Base-by-base conservation (phyloP, 1,140 invertebrate species). In the Heliothis subflexa region DNA sequence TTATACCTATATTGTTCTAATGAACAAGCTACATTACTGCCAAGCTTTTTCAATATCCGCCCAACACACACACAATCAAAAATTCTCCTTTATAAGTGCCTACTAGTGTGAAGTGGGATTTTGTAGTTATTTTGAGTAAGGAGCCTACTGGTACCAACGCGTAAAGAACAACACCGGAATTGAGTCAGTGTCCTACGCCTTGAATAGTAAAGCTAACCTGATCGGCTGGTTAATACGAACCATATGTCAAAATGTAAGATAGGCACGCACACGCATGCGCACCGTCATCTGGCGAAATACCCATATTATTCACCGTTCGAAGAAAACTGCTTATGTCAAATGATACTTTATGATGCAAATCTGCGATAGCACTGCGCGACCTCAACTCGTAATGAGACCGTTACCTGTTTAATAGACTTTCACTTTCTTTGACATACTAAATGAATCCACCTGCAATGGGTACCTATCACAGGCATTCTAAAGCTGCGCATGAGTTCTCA, bases 221-320 rank as follows among this genome's bases (percentile, higher is more conserved):
- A 55, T 18, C n/a, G 10, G 16, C 54, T 55, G 2, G 54, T 55
- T 16, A 9, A 18, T 21, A 18, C 16, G 54, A 11, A 55, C n/a
- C 21, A 25, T 55, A 18, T 16, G 7, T 18, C 16, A 55, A 9
- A 54, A 11, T 21, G 54, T 55, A 21, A 0, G 3, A 9, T 54
- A 16, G 52, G 52, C 9, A 54, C 4, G 14, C 13, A 54, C 14
- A 9, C 50, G 13, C 50, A 13, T 54, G 52, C 52, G 49, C 52
- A n/a, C 62, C 47, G 1, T 40, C 62, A 16, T 13, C 25, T 2
- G 16, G 45, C n/a, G 45, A 16, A 66, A 66, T 66, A 18, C 62
- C 62, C 62, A 49, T 9, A 47, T 49, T 66, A 66, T 66, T 66
- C 62, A 66, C 45, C 25, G 3, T 66, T 66, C 45, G 62, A 16